Conservation (phyloP, 2,888 invertebrate genomes). For the Chalcosyrphus nemorum region DNA sequence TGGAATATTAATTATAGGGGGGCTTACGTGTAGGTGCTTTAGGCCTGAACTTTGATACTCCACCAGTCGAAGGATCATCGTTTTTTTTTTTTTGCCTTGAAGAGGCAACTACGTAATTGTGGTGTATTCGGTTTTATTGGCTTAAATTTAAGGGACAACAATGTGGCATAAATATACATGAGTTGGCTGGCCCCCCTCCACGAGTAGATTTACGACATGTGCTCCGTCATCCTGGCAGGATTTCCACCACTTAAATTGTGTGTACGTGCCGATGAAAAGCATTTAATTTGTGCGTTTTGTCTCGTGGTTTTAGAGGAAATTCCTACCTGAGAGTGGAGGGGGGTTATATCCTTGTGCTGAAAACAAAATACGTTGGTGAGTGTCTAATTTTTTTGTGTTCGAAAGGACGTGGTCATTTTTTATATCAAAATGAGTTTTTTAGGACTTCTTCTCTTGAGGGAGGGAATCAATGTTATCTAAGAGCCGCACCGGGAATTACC, state of each 20-base stretch:
- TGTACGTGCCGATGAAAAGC: not conserved
- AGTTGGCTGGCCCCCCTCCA: not conserved
- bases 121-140: not conserved
- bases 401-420: not conserved
- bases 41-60: not conserved
- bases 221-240: not conserved
- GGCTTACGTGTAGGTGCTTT: not conserved
- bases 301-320: not conserved
- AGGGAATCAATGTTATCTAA: not conserved
- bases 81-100: not conserved
- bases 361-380: not conserved
- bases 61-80: not conserved
- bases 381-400: not conserved
- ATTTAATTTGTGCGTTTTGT: not conserved
- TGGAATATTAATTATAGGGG: not conserved
- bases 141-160: conserved; percentile 6
- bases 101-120: not conserved
- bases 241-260: not conserved
- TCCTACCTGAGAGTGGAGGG: not conserved
- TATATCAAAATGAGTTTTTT: not conserved
- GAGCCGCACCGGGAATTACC: not conserved
- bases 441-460: not conserved
- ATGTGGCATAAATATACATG: conserved; percentile 4
- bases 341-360: not conserved
- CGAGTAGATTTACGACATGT: not conserved